Conservation (phyloP, 2,113 vertebrate genomes). For the Ivindomyrus marchei region DNA sequence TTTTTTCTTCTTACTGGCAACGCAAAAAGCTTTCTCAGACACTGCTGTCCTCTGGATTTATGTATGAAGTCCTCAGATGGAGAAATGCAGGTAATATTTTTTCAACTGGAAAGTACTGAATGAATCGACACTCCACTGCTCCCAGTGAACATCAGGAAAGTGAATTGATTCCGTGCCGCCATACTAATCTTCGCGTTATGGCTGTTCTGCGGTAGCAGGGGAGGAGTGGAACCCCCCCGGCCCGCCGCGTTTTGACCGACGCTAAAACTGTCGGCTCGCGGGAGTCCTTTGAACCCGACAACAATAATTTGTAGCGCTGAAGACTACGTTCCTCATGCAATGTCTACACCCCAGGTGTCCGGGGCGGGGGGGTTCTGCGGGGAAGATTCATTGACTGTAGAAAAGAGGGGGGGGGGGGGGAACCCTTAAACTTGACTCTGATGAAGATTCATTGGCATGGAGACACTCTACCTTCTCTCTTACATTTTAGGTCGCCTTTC, state of each 20-base stretch:
- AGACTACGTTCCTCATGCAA: conserved; percentile 1
- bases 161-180: not conserved
- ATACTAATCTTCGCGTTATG: not conserved
- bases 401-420: not conserved
- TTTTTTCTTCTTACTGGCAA: not conserved
- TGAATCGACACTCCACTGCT: not conserved
- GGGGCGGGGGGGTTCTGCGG: not conserved
- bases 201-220: not conserved
- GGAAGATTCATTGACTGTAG: conserved; percentile 23
- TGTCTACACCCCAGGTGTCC: conserved; percentile 40
- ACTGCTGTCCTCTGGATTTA: not conserved
- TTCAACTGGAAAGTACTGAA: not conserved
- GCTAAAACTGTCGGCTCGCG: conserved; percentile 13
- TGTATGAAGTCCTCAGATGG: not conserved
- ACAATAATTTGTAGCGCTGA: not conserved
- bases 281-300: conserved; percentile 21
- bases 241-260: not conserved
- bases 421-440: conserved; percentile 11
- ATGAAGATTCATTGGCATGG: conserved; percentile 14
- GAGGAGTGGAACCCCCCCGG: not conserved
- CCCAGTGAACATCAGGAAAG: not conserved
- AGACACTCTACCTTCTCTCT: not conserved
- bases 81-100: not conserved
- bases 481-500: conserved; percentile 20
- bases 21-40: not conserved